Conservation (phyloP, 2,113 vertebrate genomes). For the Platysternon megacephalum region DNA sequence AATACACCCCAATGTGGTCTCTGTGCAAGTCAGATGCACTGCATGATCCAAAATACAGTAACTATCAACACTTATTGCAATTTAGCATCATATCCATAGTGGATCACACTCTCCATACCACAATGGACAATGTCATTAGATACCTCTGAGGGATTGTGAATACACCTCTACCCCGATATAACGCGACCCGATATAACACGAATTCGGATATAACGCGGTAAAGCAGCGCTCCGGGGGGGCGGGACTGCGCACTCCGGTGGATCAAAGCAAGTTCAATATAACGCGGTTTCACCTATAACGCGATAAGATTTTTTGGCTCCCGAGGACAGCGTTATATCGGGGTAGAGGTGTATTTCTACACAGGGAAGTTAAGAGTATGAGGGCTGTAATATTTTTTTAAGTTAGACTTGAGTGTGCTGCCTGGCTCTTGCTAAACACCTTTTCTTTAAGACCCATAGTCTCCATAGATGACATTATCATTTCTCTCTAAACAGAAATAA, state of each 20-base stretch:
- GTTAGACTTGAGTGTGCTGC: accelerated
- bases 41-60: background rate
- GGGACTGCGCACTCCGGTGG: too few relatives aligned
- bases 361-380: background rate
- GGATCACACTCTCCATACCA: background rate
- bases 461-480: background rate
- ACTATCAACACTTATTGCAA: background rate
- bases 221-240: too few relatives aligned
- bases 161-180: too few relatives aligned
- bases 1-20: too few relatives aligned
- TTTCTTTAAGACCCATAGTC: background rate
- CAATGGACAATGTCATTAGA: background rate
- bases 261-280: too few relatives aligned
- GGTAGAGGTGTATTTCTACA: too few relatives aligned
- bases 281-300: too few relatives aligned
- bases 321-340: too few relatives aligned
- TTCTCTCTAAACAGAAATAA: background rate
- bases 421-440: background rate
- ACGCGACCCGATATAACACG: too few relatives aligned
- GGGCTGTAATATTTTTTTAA: background rate
- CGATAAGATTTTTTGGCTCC: too few relatives aligned
- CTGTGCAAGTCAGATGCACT: too few relatives aligned
- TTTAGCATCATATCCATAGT: background rate
- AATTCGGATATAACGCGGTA: too few relatives aligned
- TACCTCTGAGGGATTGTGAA: background rate